phyloP scores from a whole-genome alignment of 2,888 invertebrate species.

The Caenorhabditis japonica region DNA sequence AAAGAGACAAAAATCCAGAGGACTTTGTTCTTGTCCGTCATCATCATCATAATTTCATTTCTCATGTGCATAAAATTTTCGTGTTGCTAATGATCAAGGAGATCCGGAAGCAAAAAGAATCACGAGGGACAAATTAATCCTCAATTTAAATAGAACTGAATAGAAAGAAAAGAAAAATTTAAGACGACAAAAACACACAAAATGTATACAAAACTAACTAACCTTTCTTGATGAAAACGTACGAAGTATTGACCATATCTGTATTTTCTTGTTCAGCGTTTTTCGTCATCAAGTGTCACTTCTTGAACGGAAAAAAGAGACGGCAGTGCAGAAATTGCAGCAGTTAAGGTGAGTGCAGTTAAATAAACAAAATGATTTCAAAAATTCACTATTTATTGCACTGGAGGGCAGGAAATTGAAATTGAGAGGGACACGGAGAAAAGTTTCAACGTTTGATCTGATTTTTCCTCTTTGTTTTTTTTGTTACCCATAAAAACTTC shows the following conservation, averaged over 20 bases:
- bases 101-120: slow-evolving; percentile 21
- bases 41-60: slow-evolving; percentile 24
- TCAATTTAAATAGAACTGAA: slow-evolving; percentile 1
- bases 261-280: slow-evolving; percentile 80
- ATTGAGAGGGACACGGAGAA: slow-evolving; percentile 20
- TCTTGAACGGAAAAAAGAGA: slow-evolving; percentile 86
- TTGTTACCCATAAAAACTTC: too few relatives aligned
- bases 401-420: slow-evolving; percentile 39
- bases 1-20: slow-evolving; percentile 4
- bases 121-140: slow-evolving; percentile 22
- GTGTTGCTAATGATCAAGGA: slow-evolving; percentile 44
- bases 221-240: slow-evolving; percentile 40
- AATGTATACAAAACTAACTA: slow-evolving; percentile 8
- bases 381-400: slow-evolving; percentile 18
- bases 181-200: not conserved
- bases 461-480: too few relatives aligned
- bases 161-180: slow-evolving; percentile 4
- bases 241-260: slow-evolving; percentile 30
- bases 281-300: slow-evolving; percentile 85
- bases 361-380: too few relatives aligned
- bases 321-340: slow-evolving; percentile 83
- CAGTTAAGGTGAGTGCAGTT: slow-evolving; percentile 82
- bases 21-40: not conserved
- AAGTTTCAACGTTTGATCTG: slow-evolving; percentile 39
- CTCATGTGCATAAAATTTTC: slow-evolving; percentile 35